Conservation (phyloP, 2,797 vertebrate species). For the Phalloptychus januarius region DNA sequence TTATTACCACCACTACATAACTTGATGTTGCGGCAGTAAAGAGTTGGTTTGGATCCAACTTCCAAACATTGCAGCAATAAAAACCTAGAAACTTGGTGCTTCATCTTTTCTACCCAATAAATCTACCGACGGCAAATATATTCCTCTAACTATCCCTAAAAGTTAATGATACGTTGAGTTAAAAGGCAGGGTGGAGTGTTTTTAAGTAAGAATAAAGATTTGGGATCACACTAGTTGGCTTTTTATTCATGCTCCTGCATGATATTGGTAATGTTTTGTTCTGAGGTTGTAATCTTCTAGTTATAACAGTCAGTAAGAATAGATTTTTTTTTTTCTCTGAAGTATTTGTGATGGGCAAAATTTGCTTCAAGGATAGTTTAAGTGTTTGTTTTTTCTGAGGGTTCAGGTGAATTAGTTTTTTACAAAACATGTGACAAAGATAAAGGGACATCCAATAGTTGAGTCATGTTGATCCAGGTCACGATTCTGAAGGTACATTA, state of each 20-base stretch:
- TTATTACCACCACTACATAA: conserved; percentile 11
- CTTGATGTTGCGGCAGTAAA: conserved; percentile 7
- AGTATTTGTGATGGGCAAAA: neutral
- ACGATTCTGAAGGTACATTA: neutral
- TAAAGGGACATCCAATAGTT: neutral
- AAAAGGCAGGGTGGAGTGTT: neutral
- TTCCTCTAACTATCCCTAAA: conserved; percentile 6
- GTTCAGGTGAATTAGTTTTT: neutral
- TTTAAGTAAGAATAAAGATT: neutral
- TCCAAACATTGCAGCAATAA: conserved; percentile 3
- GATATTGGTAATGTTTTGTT: neutral
- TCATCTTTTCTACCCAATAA: neutral
- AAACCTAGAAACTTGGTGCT: conserved; percentile 1
- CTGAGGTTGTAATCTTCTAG: neutral
- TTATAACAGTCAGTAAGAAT: neutral
- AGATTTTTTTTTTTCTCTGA: neutral
- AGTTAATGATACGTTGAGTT: neutral
- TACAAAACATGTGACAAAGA: neutral
- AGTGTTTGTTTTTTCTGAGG: neutral
- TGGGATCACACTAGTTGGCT: no score
- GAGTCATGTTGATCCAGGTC: neutral
- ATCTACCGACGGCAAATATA: neutral
- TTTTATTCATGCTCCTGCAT: neutral
- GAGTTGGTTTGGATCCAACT: conserved; percentile 14
- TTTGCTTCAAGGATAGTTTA: neutral